A percentile compares a stretch with the other conserved stretches of the same genome.
Conservation (phyloP, 2,888 invertebrate genomes). For the Stegana nigrithorax region DNA sequence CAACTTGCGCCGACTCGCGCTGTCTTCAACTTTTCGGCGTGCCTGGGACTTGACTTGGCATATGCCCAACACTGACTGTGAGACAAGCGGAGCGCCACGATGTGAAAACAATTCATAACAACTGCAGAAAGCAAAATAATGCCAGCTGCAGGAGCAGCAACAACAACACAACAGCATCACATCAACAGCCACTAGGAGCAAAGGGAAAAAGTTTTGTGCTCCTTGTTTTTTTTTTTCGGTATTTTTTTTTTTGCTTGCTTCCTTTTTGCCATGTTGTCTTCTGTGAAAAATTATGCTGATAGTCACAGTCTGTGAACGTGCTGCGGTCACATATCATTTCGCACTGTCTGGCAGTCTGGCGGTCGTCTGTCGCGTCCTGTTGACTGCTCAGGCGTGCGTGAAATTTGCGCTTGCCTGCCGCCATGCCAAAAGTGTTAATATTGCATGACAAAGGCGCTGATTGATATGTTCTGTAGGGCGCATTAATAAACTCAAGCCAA, state of each 20-base stretch:
- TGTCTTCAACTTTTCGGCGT: too few species aligned
- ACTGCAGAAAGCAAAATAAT: too few species aligned
- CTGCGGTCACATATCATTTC: constrained; percentile 54
- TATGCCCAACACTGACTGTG: too few species aligned
- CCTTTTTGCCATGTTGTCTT: background rate
- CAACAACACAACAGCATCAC: background rate
- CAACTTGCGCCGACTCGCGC: too few species aligned
- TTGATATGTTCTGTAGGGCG: constrained; percentile 10
- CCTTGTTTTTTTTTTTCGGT: too few species aligned
- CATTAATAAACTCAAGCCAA: constrained; percentile 1
- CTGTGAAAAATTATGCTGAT: constrained; percentile 51
- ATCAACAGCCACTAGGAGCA: too few species aligned
- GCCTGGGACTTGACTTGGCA: constrained; percentile 11
- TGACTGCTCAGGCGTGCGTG: constrained; percentile 32
- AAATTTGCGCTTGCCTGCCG: constrained; percentile 22
- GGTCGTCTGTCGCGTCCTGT: background rate
- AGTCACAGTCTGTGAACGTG: constrained; percentile 46
- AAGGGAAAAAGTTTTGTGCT: too few species aligned
- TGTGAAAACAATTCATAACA: constrained; percentile 22
- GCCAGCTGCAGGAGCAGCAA: too few species aligned
- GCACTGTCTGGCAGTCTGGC: background rate
- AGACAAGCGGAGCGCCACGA: constrained; percentile 25
- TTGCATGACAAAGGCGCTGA: constrained; percentile 4
- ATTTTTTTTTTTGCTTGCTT: constrained; percentile 25
- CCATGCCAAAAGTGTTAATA: constrained; percentile 4